Conservation (phyloP, 2,888 invertebrate species). For the Protonemura montana region DNA sequence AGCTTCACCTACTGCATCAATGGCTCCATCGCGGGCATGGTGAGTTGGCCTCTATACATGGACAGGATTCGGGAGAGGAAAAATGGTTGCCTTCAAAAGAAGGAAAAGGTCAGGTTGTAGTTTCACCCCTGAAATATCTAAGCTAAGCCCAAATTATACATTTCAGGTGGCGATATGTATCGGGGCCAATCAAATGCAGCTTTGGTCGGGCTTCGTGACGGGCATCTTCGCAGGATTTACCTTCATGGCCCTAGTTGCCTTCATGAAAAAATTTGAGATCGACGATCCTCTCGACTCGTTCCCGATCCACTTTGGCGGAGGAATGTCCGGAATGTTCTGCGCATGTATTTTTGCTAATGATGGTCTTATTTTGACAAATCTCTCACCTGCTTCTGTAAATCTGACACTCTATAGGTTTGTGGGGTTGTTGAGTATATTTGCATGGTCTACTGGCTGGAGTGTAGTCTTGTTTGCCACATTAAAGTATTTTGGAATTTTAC, state of each 20-base stretch:
- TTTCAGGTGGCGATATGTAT: conserved; percentile 60
- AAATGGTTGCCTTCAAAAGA: too few relatives aligned
- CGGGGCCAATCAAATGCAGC: conserved; percentile 58
- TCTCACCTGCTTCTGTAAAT: conserved; percentile 50
- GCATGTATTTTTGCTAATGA: conserved; percentile 56
- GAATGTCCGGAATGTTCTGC: conserved; percentile 60
- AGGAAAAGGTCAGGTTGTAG: too few relatives aligned
- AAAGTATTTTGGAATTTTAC: conserved; percentile 53
- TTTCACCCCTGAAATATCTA: too few relatives aligned
- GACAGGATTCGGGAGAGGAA: too few relatives aligned
- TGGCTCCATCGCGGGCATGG: conserved; percentile 62
- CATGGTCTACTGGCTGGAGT: conserved; percentile 58
- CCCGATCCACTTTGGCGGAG: conserved; percentile 63
- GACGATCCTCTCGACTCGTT: conserved; percentile 64
- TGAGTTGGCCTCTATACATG: conserved; percentile 50
- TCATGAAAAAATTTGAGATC: conserved; percentile 52
- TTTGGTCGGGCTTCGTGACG: conserved; percentile 58
- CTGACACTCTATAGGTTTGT: conserved; percentile 58
- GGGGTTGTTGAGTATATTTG: conserved; percentile 58
- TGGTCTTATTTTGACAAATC: conserved; percentile 14
- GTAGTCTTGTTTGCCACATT: conserved; percentile 59
- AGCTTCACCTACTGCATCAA: conserved; percentile 60
- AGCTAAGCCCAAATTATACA: too few relatives aligned
- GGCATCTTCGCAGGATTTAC: conserved; percentile 59
- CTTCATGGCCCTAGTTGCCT: conserved; percentile 55